A percentile compares a stretch with the other conserved stretches of the same genome.
Evolutionary conservation across 2,888 invertebrate species (phyloP).

Genomic region (Plebejus anna): DNA sequence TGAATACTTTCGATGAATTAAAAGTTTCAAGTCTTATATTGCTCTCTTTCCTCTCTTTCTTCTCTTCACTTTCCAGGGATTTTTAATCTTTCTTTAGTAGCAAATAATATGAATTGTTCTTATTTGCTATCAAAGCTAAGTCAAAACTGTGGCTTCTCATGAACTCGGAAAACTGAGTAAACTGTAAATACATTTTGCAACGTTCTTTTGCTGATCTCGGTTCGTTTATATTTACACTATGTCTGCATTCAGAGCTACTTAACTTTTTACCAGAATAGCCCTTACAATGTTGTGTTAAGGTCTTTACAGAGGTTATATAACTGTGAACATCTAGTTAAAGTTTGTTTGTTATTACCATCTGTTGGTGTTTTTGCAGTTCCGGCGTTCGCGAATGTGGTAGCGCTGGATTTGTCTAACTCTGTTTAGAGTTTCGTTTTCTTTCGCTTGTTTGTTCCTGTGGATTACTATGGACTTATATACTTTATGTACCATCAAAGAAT

Average conservation of each 20-base stretch:
- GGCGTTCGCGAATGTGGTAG: slow-evolving; percentile 26
- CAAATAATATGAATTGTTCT: too few species aligned
- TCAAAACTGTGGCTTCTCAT: not conserved
- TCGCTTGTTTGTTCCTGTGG: not conserved
- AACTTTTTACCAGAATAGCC: not conserved
- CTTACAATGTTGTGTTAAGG: not conserved
- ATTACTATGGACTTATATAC: not conserved
- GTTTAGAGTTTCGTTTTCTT: slow-evolving; percentile 12
- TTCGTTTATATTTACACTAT: not conserved
- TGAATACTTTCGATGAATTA: too few species aligned
- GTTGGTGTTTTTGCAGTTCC: slow-evolving; percentile 41
- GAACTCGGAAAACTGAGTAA: not conserved
- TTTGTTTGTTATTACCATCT: slow-evolving; percentile 39
- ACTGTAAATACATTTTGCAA: slow-evolving; percentile 1
- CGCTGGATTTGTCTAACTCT: slow-evolving; percentile 19
- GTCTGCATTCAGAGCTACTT: not conserved
- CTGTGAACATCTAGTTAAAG: slow-evolving; percentile 39
- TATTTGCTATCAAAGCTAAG: not conserved
- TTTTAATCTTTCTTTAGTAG: too few species aligned
- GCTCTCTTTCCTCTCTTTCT: too few species aligned
- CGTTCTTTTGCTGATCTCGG: slow-evolving; percentile 7
- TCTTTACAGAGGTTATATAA: slow-evolving; percentile 49
- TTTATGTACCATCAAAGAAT: not conserved
- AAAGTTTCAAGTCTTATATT: too few species aligned
- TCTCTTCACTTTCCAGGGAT: too few species aligned